Evolutionary conservation across 1,140 invertebrate genomes (phyloP), one percentile per base, ranked within the genome.

Genomic region (Brachionus koreanus): DNA sequence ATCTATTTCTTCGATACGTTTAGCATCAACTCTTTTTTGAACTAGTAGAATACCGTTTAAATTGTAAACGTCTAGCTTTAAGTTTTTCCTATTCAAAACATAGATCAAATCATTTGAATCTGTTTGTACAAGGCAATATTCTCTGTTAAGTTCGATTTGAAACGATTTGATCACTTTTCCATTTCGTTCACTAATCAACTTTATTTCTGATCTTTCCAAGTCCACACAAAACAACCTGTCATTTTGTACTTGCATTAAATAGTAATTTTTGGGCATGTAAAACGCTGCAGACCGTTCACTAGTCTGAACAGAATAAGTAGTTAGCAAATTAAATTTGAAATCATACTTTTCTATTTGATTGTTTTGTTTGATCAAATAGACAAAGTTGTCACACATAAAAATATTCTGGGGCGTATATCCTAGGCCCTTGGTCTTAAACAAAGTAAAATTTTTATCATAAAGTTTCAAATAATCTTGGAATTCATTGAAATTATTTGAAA

Each of bases 101-200:
- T 57, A 39, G 10, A 79, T 37, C 10, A 37, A 43, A 57, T 79
- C 76, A 42, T 79, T 79, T 10, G 76, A 79, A 42, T 79, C 76
- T 0, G 57, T 29, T 39, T 65, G n/a, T n/a, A 65, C 13, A 9
- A 79, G n/a, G 29, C n/a, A 61, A 13, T 13, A 19, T 19, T 65
- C 35, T 39, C 35, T 57, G 13, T 61, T 29, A 42, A 33, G 46
- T 5, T 74, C 69, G 6, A 46, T 74, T 39, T 74, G 23, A 74
- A 74, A 74, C 19, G 76, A 79, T 29, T 61, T 79, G 49, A 35
- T 19, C 10, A 61, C 25, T 29, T 35, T 79, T 10, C 76, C 76
- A 37, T 23, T 61, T 42, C 23, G 1, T 19, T 79, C 76, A n/a
- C 37, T 42, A 19, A 79, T 61, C 10, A 79, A 61, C n/a, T 49